phyloP scores from a whole-genome alignment of 2,113 vertebrate genomes.

The Sceloporus tristichus region DNA sequence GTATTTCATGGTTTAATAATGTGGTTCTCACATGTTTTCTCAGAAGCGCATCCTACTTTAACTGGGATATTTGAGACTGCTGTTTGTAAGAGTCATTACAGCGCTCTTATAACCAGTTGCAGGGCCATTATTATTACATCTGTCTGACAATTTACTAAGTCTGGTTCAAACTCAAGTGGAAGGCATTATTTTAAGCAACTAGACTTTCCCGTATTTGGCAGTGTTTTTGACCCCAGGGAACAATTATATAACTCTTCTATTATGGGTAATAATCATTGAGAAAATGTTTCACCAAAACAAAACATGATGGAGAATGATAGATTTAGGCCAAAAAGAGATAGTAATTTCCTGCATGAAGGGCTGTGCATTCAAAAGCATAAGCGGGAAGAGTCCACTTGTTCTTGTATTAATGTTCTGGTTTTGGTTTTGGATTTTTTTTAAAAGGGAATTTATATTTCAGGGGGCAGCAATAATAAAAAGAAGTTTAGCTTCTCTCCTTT shows the following conservation, averaged over 20 bases:
- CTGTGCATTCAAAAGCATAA: not conserved
- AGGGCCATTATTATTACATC: not conserved
- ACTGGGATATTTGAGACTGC: not conserved
- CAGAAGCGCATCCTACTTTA: not conserved
- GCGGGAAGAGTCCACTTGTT: not conserved
- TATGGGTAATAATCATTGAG: constrained; percentile 8
- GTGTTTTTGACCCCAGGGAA: not conserved
- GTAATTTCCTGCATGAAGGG: not conserved
- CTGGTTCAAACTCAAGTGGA: not conserved
- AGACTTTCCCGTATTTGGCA: not conserved
- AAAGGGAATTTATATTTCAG: not conserved
- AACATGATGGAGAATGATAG: not conserved
- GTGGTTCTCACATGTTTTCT: not conserved
- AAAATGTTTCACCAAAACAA: not conserved
- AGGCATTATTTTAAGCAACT: constrained; percentile 10
- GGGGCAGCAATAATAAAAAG: not conserved
- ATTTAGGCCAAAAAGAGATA: not conserved
- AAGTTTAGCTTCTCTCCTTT: not conserved
- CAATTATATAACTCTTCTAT: constrained; percentile 12
- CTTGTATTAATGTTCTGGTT: not conserved
- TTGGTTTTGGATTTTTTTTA: not conserved
- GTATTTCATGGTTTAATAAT: not conserved
- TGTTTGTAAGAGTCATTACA: not conserved
- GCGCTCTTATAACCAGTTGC: not conserved
- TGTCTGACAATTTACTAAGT: constrained; percentile 1